A percentile compares a stretch with the other conserved stretches of the same genome.
Conservation (phyloP, 1,140 invertebrate species). For the Tetranychus cinnabarinus region DNA sequence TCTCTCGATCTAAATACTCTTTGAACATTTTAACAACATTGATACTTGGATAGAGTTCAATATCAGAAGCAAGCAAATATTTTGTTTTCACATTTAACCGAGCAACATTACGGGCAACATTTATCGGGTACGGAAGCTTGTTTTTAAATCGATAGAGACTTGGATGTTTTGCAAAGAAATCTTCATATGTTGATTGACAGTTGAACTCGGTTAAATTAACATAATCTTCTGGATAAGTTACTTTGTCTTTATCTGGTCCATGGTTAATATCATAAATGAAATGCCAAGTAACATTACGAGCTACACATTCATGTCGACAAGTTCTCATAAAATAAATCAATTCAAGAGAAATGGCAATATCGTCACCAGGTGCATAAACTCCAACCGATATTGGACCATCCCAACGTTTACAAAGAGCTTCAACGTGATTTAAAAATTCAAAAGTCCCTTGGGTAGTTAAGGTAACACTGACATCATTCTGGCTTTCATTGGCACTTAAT, state of each 20-base stretch:
- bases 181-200: neutral
- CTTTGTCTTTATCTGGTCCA: conserved; percentile 2
- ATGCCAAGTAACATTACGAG: conserved; percentile 13
- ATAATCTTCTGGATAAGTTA: conserved; percentile 2
- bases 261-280: conserved; percentile 12
- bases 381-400: conserved; percentile 43
- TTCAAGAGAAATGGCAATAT: conserved; percentile 33
- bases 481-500: neutral
- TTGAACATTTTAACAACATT: conserved; percentile 12
- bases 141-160: conserved; percentile 4
- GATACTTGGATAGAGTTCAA: conserved; percentile 17
- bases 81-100: conserved; percentile 13
- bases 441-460: conserved; percentile 68
- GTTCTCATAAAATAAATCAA: conserved; percentile 33
- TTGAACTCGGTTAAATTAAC: neutral
- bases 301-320: conserved; percentile 12
- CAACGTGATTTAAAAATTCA: conserved; percentile 64
- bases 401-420: conserved; percentile 49
- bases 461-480: conserved; percentile 42
- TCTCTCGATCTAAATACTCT: conserved; percentile 4
- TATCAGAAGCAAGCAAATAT: conserved; percentile 17
- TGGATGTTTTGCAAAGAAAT: neutral
- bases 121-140: conserved; percentile 18
- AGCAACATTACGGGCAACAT: conserved; percentile 17
- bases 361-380: conserved; percentile 45